Conservation (phyloP, 2,797 vertebrate genomes). For the Hippopotamyrus pictus region DNA sequence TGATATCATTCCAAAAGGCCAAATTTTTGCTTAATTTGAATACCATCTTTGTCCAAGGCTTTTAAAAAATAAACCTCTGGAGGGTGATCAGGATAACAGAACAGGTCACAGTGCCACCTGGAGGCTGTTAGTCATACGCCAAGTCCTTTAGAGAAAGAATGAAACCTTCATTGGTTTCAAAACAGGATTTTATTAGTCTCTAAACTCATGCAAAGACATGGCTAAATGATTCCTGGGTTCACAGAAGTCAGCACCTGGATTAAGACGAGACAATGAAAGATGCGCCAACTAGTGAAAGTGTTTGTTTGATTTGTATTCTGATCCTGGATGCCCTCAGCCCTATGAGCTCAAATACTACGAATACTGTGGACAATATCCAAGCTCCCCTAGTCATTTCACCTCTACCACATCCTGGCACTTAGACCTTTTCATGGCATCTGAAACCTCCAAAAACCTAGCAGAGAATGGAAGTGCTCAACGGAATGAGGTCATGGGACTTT, state of each 20-base stretch:
- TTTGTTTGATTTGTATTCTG: not conserved
- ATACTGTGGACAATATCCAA: not conserved
- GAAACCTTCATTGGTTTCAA: not conserved
- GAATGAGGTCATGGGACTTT: not conserved
- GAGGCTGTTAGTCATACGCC: not conserved
- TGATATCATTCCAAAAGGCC: not conserved
- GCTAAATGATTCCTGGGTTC: not conserved
- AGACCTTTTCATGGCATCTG: not conserved
- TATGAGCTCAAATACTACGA: not conserved
- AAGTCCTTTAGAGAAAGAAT: not conserved
- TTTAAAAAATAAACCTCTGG: not conserved
- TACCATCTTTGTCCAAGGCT: not conserved
- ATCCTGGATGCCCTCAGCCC: not conserved
- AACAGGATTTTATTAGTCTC: not conserved
- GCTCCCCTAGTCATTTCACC: not conserved
- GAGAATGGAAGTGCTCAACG: not conserved
- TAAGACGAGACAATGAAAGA: not conserved
- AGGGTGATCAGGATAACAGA: not conserved
- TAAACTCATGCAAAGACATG: not conserved
- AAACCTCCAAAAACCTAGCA: not conserved
- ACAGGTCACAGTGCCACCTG: conserved; percentile 13
- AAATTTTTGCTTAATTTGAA: not conserved
- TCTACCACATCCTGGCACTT: not conserved
- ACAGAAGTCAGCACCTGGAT: not conserved
- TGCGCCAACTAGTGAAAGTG: not conserved